phyloP scores from a whole-genome alignment of 2,888 invertebrate genomes.

The Automeris io region DNA sequence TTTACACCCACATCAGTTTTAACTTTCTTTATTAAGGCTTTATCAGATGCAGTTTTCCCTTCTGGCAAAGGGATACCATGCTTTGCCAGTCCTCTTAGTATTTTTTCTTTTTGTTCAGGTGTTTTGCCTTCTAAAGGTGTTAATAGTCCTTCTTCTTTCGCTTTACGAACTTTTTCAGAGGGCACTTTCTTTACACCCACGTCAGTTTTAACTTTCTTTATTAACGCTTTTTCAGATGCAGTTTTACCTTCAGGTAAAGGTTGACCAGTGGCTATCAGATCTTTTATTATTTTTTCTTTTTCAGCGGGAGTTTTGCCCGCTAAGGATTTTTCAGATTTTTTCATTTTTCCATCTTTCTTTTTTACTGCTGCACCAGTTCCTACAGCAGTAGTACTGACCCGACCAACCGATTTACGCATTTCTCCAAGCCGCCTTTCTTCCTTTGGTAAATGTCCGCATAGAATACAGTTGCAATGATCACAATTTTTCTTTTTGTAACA shows the following conservation, averaged over 20 bases:
- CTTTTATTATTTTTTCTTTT: constrained; percentile 20
- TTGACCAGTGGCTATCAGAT: constrained; percentile 18
- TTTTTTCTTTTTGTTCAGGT: constrained; percentile 24
- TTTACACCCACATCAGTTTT: constrained; percentile 17
- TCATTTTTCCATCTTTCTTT: constrained; percentile 9
- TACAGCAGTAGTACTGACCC: constrained; percentile 6
- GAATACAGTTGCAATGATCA: constrained; percentile 48
- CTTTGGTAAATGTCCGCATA: constrained; percentile 40
- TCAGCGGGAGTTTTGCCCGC: constrained; percentile 14
- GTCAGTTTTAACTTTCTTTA: constrained; percentile 13
- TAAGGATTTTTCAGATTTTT: constrained; percentile 13
- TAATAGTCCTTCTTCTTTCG: constrained; percentile 22
- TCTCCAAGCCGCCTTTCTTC: constrained; percentile 22
- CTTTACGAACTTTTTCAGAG: constrained; percentile 17
- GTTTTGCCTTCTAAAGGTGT: constrained; percentile 29
- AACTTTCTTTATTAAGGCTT: constrained; percentile 18
- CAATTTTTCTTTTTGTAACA: constrained; percentile 60
- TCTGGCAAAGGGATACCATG: constrained; percentile 22
- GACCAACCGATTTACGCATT: constrained; percentile 14
- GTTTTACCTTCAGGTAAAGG: constrained; percentile 28
- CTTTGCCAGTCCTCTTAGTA: constrained; percentile 21
- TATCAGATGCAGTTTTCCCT: constrained; percentile 16
- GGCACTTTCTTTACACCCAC: background rate
- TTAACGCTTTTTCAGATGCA: constrained; percentile 25
- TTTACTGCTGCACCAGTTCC: constrained; percentile 11